These are phyloP conservation scores for Oscheius sp. DNA, from an alignment of 2,888 invertebrate genomes.

Conservation along the genomic window DNA sequence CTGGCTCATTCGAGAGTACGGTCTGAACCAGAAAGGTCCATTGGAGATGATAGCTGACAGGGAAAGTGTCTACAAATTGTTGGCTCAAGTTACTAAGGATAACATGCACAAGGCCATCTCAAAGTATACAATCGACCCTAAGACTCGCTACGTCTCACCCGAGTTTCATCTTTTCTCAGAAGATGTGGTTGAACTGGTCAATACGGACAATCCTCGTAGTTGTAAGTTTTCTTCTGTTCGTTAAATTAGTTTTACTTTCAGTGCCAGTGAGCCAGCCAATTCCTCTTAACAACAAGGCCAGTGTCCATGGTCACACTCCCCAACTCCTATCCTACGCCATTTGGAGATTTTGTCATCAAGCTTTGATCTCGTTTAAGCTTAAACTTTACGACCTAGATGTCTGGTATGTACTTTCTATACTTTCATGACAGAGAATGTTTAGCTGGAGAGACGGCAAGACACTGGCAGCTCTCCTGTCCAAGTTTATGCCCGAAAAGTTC, in stretches of 20 bases:
- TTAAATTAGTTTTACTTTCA: conserved; percentile 24
- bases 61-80: conserved; percentile 89
- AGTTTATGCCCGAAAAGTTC: conserved; percentile 51
- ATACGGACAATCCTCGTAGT: conserved; percentile 37
- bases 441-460: conserved; percentile 61
- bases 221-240: not conserved
- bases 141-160: conserved; percentile 78
- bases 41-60: conserved; percentile 86
- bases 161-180: conserved; percentile 41
- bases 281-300: conserved; percentile 9
- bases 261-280: conserved; percentile 23
- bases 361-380: conserved; percentile 79
- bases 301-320: not conserved
- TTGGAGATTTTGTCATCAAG: conserved; percentile 82
- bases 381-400: conserved; percentile 81
- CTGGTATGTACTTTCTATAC: conserved; percentile 77
- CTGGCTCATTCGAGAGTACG: conserved; percentile 91
- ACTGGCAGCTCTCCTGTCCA: conserved; percentile 54
- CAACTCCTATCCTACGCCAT: conserved; percentile 23
- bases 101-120: conserved; percentile 78
- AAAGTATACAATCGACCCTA: conserved; percentile 75
- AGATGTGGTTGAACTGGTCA: conserved; percentile 44
- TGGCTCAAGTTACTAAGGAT: conserved; percentile 95
- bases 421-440: conserved; percentile 68
- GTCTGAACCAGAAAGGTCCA: conserved; percentile 78